phyloP scores from a whole-genome alignment of 2,888 invertebrate genomes.

The Anticlea derivata region DNA sequence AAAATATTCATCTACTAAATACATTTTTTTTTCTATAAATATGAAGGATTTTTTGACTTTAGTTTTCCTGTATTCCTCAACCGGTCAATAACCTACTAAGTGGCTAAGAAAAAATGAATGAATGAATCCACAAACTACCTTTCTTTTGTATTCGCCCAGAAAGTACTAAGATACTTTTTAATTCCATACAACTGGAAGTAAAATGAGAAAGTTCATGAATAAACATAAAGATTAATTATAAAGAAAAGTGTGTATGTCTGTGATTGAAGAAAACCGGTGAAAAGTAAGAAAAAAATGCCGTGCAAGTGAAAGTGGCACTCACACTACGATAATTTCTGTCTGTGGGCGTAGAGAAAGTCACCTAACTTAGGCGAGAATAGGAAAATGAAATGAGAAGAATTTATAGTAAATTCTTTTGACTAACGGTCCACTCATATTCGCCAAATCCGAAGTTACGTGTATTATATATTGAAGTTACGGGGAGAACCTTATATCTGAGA shows the following conservation, averaged over 20 bases:
- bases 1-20: too few relatives aligned
- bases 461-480: too few relatives aligned
- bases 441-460: too few relatives aligned
- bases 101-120: too few relatives aligned
- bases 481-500: too few relatives aligned
- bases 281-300: slow-evolving; percentile 60
- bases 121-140: too few relatives aligned
- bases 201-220: slow-evolving; percentile 27
- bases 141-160: too few relatives aligned
- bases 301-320: slow-evolving; percentile 73
- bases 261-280: slow-evolving; percentile 49
- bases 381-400: slow-evolving; percentile 45
- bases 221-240: slow-evolving; percentile 28
- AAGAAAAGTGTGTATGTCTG: slow-evolving; percentile 25
- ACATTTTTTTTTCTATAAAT: too few relatives aligned
- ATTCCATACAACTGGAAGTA: not conserved
- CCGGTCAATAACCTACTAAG: too few relatives aligned
- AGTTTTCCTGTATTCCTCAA: too few relatives aligned
- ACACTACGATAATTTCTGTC: slow-evolving; percentile 47
- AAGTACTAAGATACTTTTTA: not conserved
- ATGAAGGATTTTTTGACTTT: too few relatives aligned
- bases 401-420: slow-evolving; percentile 1
- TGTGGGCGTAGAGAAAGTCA: slow-evolving; percentile 75
- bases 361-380: slow-evolving; percentile 44
- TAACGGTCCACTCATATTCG: too few relatives aligned